Evolutionary conservation across 2,113 vertebrate genomes (phyloP).

Genomic region (Acanthisitta chloris): DNA sequence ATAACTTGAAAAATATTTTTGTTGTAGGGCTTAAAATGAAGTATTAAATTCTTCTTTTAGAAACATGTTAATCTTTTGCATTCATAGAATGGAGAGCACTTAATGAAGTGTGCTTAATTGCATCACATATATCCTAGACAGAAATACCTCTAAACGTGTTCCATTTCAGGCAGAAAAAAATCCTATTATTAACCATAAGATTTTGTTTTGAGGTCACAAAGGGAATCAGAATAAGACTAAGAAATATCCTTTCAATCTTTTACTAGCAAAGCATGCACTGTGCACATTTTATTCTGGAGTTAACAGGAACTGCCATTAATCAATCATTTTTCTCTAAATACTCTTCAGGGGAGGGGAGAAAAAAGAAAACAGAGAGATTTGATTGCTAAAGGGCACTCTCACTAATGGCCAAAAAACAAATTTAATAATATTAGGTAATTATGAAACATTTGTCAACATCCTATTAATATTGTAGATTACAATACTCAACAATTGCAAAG

Average conservation of each 20-base stretch:
- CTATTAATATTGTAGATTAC: not conserved
- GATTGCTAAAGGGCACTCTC: not conserved
- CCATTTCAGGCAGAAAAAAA: not conserved
- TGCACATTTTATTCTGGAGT: not conserved
- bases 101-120: constrained; percentile 26
- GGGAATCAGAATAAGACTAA: not conserved
- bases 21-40: not conserved
- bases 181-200: not conserved
- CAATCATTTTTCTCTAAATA: not conserved
- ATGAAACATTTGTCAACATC: not conserved
- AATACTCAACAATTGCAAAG: not conserved
- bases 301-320: not conserved
- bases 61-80: not conserved
- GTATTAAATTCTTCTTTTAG: not conserved
- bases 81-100: not conserved
- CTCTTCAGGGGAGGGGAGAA: not conserved
- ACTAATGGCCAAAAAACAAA: not conserved
- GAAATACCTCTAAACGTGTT: constrained; percentile 6
- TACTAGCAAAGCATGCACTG: not conserved
- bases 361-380: not conserved
- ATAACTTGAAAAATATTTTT: not conserved
- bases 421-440: not conserved
- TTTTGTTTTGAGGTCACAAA: not conserved
- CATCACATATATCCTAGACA: not conserved
- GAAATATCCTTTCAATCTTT: not conserved